These are phyloP conservation scores for Myoxocephalus aenaeus DNA, from an alignment of 2,797 vertebrate species.

Conservation along the genomic window DNA sequence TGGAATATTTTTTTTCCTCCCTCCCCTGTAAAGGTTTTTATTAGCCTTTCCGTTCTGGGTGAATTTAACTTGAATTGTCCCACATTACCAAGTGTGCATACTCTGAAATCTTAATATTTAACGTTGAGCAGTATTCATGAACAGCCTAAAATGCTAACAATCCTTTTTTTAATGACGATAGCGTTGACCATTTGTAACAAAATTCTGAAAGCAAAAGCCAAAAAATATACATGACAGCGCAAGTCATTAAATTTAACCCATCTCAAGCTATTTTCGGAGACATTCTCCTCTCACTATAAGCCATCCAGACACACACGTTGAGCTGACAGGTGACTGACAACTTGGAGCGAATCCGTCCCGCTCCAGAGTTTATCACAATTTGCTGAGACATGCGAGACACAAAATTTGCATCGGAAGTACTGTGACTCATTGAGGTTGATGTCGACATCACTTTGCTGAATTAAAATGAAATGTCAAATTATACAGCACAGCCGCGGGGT, in stretches of 20 bases:
- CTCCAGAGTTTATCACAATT: neutral
- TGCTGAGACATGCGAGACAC: neutral
- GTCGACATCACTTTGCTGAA: slow-evolving; percentile 14
- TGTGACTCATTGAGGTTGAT: neutral
- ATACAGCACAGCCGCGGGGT: slow-evolving; percentile 13
- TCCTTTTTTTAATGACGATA: neutral
- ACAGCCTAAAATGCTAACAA: neutral
- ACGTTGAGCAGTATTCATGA: neutral
- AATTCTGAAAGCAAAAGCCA: neutral
- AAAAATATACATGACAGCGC: neutral
- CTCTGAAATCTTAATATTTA: neutral
- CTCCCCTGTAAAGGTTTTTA: neutral
- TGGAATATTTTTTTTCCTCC: neutral
- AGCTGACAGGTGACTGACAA: slow-evolving; percentile 2
- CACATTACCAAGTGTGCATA: neutral
- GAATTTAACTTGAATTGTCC: neutral
- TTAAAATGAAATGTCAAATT: slow-evolving; percentile 22
- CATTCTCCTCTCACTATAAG: neutral
- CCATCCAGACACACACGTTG: neutral
- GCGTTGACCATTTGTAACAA: neutral
- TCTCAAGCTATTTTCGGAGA: neutral
- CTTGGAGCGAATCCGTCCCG: neutral
- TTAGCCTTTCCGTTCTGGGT: neutral
- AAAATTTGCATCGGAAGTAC: neutral
- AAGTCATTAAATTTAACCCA: neutral